A percentile compares a stretch with the other conserved stretches of the same genome.
These are phyloP conservation scores for Sebastes umbrosus DNA, from an alignment of 2,797 vertebrate genomes.

Conservation along the genomic window DNA sequence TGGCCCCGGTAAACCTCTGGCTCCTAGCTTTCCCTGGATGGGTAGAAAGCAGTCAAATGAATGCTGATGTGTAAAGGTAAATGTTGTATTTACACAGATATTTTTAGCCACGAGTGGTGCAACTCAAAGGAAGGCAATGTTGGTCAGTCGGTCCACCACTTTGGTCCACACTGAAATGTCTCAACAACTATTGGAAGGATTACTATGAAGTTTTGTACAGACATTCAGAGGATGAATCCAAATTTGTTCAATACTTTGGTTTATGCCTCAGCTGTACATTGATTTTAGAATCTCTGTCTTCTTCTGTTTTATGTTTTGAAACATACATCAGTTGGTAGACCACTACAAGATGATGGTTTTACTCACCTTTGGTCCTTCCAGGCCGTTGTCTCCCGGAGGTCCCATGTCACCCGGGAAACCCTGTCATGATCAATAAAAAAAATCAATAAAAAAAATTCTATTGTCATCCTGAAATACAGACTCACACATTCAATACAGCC, in stretches of 20 bases:
- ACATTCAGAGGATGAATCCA: not conserved
- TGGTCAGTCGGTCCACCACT: not conserved
- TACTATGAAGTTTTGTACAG: not conserved
- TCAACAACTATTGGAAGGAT: not conserved
- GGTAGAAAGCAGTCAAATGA: conserved; percentile 20
- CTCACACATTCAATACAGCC: not conserved
- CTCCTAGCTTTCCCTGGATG: conserved; percentile 90
- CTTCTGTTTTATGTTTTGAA: not conserved
- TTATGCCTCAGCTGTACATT: not conserved
- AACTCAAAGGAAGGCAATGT: not conserved
- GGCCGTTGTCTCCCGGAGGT: conserved; percentile 94
- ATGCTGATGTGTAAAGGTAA: conserved; percentile 7
- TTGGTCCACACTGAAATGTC: not conserved
- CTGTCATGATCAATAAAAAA: conserved; percentile 71
- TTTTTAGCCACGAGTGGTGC: not conserved
- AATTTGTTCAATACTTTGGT: not conserved
- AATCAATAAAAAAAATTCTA: not conserved
- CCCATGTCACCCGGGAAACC: conserved; percentile 98
- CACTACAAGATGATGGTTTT: not conserved
- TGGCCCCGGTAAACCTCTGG: conserved; percentile 94
- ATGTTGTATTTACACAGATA: conserved; percentile 3
- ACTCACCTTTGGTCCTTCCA: conserved; percentile 94
- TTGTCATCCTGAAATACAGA: not conserved
- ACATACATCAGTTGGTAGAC: not conserved
- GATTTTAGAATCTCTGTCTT: no score